Conservation (phyloP, 2,888 invertebrate genomes). For the Xiphydria camelus region DNA sequence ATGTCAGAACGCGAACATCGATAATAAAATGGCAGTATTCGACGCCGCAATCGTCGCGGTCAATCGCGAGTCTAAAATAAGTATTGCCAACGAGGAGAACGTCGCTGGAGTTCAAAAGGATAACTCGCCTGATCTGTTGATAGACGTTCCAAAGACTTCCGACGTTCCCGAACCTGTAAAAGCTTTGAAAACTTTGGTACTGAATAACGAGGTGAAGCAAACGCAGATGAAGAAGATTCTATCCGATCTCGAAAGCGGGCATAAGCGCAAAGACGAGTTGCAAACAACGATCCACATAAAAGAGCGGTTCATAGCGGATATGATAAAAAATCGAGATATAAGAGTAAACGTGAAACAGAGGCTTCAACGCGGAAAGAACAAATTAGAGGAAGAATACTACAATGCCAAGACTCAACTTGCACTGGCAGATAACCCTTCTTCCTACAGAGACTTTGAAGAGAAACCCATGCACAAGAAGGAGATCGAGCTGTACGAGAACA, state of each 20-base stretch:
- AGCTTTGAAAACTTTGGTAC: conserved; percentile 58
- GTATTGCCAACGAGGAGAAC: conserved; percentile 57
- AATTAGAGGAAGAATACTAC: conserved; percentile 65
- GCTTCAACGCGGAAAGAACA: conserved; percentile 67
- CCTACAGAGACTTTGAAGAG: conserved; percentile 38
- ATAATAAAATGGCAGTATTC: conserved; percentile 7
- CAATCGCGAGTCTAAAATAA: conserved; percentile 25
- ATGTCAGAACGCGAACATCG: conserved; percentile 31
- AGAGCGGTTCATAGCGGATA: conserved; percentile 73
- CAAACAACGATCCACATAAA: conserved; percentile 71
- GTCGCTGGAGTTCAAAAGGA: conserved; percentile 61
- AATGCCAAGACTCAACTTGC: conserved; percentile 63
- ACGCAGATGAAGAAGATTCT: conserved; percentile 54
- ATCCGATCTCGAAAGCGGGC: conserved; percentile 67
- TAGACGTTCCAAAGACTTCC: conserved; percentile 63
- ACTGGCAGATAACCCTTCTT: conserved; percentile 59
- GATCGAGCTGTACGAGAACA: conserved; percentile 55
- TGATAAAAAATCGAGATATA: conserved; percentile 64
- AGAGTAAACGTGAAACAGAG: conserved; percentile 64
- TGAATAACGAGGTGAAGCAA: conserved; percentile 52
- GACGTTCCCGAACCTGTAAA: conserved; percentile 63
- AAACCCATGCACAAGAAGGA: conserved; percentile 53
- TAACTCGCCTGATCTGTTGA: conserved; percentile 45
- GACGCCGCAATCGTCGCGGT: conserved; percentile 7
- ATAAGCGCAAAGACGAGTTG: conserved; percentile 73